Percentiles rank a stretch among this genome's conserved stretches.
These are phyloP conservation scores for Dysidea cf. avara DNA, from an alignment of 37 sponge, comb jelly and placozoan genomes.

Conservation along the genomic window DNA sequence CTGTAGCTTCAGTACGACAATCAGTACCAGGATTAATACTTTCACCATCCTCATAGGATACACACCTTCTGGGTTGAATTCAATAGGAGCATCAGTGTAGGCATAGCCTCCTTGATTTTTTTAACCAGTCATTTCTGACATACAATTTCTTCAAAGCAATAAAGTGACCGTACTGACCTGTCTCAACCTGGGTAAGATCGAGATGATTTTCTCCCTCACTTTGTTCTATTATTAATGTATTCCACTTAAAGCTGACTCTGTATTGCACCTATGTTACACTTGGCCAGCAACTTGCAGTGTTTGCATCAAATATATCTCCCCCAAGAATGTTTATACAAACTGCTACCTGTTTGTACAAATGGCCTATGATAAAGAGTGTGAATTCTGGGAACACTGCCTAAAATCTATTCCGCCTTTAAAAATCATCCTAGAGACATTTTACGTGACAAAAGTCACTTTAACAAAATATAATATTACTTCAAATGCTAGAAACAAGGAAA, in stretches of 20 bases:
- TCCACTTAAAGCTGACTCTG: slow-evolving; percentile 11
- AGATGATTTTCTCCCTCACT: slow-evolving; percentile 45
- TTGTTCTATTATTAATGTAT: slow-evolving; percentile 33
- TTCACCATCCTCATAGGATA: slow-evolving; percentile 20
- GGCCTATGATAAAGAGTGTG: slow-evolving; percentile 51
- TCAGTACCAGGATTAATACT: slow-evolving; percentile 13
- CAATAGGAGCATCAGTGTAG: slow-evolving; percentile 19
- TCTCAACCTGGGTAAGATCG: slow-evolving; percentile 11
- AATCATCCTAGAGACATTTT: too few species aligned
- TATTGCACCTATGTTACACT: slow-evolving; percentile 7
- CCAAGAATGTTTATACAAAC: slow-evolving; percentile 27
- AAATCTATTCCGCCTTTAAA: too few species aligned
- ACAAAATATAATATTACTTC: too few species aligned
- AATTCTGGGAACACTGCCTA: too few species aligned
- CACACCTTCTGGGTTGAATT: background rate
- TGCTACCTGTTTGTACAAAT: slow-evolving; percentile 52
- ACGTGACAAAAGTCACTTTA: too few species aligned
- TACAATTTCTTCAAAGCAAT: slow-evolving; percentile 50
- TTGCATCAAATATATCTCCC: background rate
- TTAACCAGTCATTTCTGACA: slow-evolving; percentile 16
- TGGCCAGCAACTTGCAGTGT: slow-evolving; percentile 5
- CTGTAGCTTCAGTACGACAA: slow-evolving; percentile 29
- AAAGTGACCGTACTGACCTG: slow-evolving; percentile 36
- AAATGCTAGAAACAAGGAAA: too few species aligned
- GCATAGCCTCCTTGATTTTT: slow-evolving; percentile 1